A percentile compares a stretch with the other conserved stretches of the same genome.
Evolutionary conservation across 2,797 vertebrate species (phyloP).

Genomic region (Melanogrammus aeglefinus): DNA sequence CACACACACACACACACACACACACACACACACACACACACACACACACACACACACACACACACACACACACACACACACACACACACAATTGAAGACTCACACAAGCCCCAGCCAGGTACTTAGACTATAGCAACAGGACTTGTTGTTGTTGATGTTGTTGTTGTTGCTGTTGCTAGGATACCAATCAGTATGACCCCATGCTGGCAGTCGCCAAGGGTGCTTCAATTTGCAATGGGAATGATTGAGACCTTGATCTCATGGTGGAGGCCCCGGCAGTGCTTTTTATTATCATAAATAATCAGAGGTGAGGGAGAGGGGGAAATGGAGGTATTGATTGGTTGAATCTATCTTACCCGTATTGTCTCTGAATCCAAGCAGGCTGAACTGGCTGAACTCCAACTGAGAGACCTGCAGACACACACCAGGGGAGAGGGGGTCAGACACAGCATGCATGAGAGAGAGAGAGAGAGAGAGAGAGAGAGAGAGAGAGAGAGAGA

Average conservation of each 20-base stretch:
- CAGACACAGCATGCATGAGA: background rate
- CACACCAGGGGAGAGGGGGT: background rate
- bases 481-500: background rate
- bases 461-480: background rate
- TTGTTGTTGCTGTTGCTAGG: background rate
- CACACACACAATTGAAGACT: background rate
- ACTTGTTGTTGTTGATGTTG: background rate
- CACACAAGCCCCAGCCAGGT: constrained; percentile 12
- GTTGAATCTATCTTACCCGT: constrained; percentile 83
- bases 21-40: background rate
- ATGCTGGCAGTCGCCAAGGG: too few species aligned
- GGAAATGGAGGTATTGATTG: constrained; percentile 46
- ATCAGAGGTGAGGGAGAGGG: constrained; percentile 30
- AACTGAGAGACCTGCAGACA: constrained; percentile 63
- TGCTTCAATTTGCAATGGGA: background rate
- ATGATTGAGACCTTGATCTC: too few species aligned
- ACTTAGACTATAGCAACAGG: background rate
- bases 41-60: background rate
- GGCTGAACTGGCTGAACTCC: constrained; percentile 92
- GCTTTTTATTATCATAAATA: too few species aligned
- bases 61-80: background rate
- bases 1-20: background rate
- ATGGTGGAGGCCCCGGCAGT: too few species aligned
- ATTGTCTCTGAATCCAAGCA: constrained; percentile 88
- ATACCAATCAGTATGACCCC: background rate